phyloP scores from a whole-genome alignment of 2,113 vertebrate genomes.

The Ophiodon elongatus region DNA sequence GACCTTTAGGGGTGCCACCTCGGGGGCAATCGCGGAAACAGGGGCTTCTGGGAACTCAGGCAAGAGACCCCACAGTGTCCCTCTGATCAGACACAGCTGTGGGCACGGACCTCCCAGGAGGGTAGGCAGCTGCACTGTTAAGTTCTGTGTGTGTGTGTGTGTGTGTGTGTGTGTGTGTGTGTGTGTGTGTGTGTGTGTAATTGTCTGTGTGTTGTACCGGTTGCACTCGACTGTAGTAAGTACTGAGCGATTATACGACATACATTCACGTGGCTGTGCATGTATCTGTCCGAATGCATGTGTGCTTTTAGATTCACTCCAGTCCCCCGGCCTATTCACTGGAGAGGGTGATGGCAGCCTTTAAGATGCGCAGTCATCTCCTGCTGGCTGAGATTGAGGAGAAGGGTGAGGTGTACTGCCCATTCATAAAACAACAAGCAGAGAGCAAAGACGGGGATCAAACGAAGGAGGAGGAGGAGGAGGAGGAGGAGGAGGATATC shows the following conservation, averaged over 20 bases:
- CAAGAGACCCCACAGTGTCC: constrained; percentile 85
- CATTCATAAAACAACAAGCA: constrained; percentile 78
- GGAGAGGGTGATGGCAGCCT: constrained; percentile 88
- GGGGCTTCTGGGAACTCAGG: constrained; percentile 42
- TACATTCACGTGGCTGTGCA: neutral
- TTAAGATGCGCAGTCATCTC: constrained; percentile 87
- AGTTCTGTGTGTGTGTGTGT: neutral
- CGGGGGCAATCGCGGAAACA: constrained; percentile 50
- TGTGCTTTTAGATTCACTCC: constrained; percentile 83
- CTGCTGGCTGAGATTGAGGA: constrained; percentile 88
- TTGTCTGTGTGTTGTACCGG: neutral
- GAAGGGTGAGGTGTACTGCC: constrained; percentile 88
- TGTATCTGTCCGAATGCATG: neutral
- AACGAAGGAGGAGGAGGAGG: constrained; percentile 56
- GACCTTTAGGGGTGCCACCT: constrained; percentile 56
- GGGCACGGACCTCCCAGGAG: constrained; percentile 74
- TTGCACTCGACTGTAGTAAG: neutral
- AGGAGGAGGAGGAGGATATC: constrained; percentile 39
- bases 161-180: no score
- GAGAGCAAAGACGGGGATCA: constrained; percentile 70
- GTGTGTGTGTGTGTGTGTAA: no score
- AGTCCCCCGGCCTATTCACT: constrained; percentile 84
- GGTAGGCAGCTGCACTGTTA: constrained; percentile 72
- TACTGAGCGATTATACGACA: neutral
- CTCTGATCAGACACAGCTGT: constrained; percentile 74